Percentiles rank a stretch among this genome's conserved stretches.
Evolutionary conservation across 2,888 invertebrate species (phyloP).

Genomic region (Chorisops tibialis): DNA sequence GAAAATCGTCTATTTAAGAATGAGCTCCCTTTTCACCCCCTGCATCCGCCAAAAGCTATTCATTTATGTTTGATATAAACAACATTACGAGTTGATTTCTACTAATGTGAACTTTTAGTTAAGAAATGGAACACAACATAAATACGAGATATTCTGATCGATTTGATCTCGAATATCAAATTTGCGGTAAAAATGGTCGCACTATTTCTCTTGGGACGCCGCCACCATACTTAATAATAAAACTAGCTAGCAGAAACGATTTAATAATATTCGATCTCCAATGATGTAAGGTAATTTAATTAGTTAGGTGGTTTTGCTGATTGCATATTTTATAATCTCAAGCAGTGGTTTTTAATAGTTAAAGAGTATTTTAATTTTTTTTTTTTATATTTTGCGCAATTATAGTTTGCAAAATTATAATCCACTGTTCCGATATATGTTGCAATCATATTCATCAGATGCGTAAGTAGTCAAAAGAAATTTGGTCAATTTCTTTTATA

Average conservation of each 20-base stretch:
- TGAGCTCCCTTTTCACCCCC: not conserved
- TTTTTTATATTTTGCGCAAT: too few relatives aligned
- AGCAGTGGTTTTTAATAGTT: too few relatives aligned
- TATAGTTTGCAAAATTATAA: too few relatives aligned
- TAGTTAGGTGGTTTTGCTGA: not conserved
- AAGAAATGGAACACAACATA: not conserved
- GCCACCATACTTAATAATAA: not conserved
- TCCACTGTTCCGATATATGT: too few relatives aligned
- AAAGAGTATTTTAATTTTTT: too few relatives aligned
- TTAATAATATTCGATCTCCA: not conserved
- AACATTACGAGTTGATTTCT: not conserved
- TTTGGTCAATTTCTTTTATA: too few relatives aligned
- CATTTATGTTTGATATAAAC: too few relatives aligned
- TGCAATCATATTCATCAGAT: too few relatives aligned
- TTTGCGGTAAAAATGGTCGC: constrained; percentile 12
- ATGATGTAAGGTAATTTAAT: not conserved
- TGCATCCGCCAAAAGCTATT: too few relatives aligned
- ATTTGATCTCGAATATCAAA: constrained; percentile 21
- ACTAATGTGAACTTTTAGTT: constrained; percentile 9
- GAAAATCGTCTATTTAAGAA: constrained; percentile 24
- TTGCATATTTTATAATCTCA: too few relatives aligned
- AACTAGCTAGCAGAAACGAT: not conserved
- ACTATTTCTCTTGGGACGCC: not conserved
- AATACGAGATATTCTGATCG: not conserved
- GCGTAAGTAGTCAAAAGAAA: too few relatives aligned